These are phyloP conservation scores for Budorcas taxicolor DNA, from an alignment of 2,113 vertebrate genomes.

Conservation along the genomic window DNA sequence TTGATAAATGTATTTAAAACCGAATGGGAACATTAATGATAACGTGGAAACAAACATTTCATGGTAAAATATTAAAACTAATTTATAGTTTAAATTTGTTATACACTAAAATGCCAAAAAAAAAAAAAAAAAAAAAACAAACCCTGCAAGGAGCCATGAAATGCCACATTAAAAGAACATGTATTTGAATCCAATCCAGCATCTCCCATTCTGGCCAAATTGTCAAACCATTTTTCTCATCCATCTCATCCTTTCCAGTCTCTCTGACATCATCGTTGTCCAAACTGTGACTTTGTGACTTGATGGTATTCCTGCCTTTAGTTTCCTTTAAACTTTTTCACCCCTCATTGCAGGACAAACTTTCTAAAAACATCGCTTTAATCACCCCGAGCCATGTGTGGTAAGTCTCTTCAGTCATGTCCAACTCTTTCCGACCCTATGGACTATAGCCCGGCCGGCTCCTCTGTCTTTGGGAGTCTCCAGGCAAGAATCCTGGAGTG, in stretches of 20 bases:
- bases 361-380: neutral
- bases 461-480: neutral
- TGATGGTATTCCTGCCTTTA: neutral
- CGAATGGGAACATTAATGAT: neutral
- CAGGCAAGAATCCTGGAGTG: neutral
- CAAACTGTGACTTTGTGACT: neutral
- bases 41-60: neutral
- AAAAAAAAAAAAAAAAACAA: no score
- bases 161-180: neutral
- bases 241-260: neutral
- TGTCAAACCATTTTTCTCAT: neutral
- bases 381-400: neutral
- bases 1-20: neutral
- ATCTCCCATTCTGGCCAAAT: neutral
- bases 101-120: neutral
- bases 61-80: neutral
- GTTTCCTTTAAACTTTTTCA: neutral
- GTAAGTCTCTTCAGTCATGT: neutral
- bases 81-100: neutral
- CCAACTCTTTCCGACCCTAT: neutral
- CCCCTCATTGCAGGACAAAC: neutral
- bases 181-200: neutral
- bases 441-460: neutral
- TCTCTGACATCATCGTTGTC: neutral
- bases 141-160: neutral